These are phyloP conservation scores for Rhinella marina DNA, from an alignment of 2,797 vertebrate species.

Conservation along the genomic window DNA sequence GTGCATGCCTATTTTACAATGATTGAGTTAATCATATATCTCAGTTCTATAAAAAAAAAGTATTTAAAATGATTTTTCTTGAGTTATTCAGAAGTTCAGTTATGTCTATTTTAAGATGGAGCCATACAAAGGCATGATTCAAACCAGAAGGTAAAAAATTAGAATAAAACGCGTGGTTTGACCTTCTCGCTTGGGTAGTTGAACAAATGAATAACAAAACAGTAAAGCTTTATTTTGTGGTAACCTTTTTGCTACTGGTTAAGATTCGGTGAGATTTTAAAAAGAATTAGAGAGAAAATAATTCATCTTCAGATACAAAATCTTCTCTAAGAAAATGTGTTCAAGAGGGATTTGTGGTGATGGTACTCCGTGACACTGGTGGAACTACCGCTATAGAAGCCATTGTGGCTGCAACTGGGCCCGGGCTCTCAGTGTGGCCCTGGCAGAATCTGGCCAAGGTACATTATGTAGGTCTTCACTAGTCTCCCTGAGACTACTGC, in stretches of 20 bases:
- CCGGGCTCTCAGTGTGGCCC: too few relatives aligned
- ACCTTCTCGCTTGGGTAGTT: constrained; percentile 32
- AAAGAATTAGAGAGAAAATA: constrained; percentile 31
- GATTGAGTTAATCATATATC: constrained; percentile 34
- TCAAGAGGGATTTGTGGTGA: constrained; percentile 21
- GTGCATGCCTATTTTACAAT: constrained; percentile 11
- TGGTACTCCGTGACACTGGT: not conserved
- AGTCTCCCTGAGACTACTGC: too few relatives aligned
- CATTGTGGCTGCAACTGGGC: too few relatives aligned
- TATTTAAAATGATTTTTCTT: not conserved
- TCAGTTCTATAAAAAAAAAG: not conserved
- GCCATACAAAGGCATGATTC: constrained; percentile 11
- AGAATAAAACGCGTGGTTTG: not conserved
- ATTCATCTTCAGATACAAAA: constrained; percentile 42
- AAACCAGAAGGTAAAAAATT: not conserved
- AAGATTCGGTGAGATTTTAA: not conserved
- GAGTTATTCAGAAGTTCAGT: constrained; percentile 13
- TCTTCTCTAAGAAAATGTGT: constrained; percentile 14
- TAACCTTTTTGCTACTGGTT: constrained; percentile 43
- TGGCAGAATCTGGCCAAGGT: too few relatives aligned
- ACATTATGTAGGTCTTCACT: too few relatives aligned
- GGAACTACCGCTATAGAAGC: too few relatives aligned
- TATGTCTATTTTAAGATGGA: constrained; percentile 11
- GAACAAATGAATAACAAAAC: constrained; percentile 26
- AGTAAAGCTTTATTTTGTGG: constrained; percentile 10